phyloP scores from a whole-genome alignment of 2,888 invertebrate genomes.

The Carpatolechia fugitivella region DNA sequence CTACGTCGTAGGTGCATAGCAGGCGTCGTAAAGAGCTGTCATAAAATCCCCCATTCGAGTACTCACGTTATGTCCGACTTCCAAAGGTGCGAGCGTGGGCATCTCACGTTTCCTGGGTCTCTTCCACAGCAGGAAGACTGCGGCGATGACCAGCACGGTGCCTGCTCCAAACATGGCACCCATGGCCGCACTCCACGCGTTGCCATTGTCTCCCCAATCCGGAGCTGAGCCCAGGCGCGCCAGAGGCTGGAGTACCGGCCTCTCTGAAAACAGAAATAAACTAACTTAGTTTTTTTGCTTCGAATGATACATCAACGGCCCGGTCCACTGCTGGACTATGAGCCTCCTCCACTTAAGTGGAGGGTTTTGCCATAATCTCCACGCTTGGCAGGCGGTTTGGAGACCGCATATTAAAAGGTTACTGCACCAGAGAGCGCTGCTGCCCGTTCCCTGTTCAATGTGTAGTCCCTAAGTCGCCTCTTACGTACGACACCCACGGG shows the following conservation, averaged over 20 bases:
- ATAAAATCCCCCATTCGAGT: too few species aligned
- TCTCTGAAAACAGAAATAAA: background rate
- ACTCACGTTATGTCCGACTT: constrained; percentile 64
- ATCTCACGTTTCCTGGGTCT: constrained; percentile 50
- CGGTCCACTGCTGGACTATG: too few species aligned
- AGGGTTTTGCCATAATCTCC: too few species aligned
- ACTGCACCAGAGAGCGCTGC: too few species aligned
- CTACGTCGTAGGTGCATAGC: too few species aligned
- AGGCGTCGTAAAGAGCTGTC: too few species aligned
- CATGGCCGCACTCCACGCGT: constrained; percentile 60
- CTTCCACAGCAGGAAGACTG: constrained; percentile 52
- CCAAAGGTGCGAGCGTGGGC: constrained; percentile 62
- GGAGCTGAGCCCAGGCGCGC: constrained; percentile 34
- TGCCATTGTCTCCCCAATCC: constrained; percentile 39
- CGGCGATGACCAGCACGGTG: constrained; percentile 58
- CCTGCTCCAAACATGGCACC: constrained; percentile 66
- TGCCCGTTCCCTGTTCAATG: too few species aligned
- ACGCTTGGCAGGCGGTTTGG: too few species aligned
- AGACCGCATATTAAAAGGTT: too few species aligned
- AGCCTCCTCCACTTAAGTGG: too few species aligned
- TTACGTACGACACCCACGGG: too few species aligned
- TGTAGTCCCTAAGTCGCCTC: too few species aligned
- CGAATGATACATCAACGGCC: background rate
- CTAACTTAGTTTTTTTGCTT: background rate
- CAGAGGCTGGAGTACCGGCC: constrained; percentile 32